Evolutionary conservation across 1,140 invertebrate genomes (phyloP), one percentile per base, ranked within the genome.

Genomic region (Xylocopa sonorina): DNA sequence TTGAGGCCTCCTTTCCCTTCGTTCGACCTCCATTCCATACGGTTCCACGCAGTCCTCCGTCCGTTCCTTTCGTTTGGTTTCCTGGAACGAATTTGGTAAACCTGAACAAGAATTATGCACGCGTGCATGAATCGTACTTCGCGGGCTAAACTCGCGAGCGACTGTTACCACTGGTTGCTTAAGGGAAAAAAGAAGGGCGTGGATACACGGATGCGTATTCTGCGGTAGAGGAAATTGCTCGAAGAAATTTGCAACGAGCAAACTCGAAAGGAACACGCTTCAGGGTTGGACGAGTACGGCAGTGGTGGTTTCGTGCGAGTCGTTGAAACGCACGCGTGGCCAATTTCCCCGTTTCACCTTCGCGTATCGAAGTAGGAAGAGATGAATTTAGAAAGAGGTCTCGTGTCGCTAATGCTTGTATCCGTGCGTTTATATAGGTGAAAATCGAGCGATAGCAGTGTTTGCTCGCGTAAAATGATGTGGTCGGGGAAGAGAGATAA

Each of bases 1-100:
- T 18, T 5, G 7, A 1, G 24, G 14, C 34, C 46, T 51, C 34
- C 46, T 38, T 63, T 18, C 46, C 32, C 32, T 29, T 53, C 62
- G 18, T 34, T 16, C 62, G 38, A 34, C 27, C 62, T 38, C 6
- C 64, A 16, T 58, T 68, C 68, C 38, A 66, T 66, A 68, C 43
- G 7, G 6, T 41, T 64, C n/a, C 2, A 34, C 18, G 21, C 38
- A 34, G n/a, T n/a, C 24, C 16, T 41, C 34, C 2, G 38, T 38
- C 27, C 50, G 46, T 55, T 66, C 24, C 29, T 63, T 38, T 63
- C 12, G 16, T 34, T 53, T 27, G 18, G 50, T n/a, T 76, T 58
- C 27, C 41, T 12, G 43, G 18, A 51, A 74, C 18, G 58, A 51
- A 46, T 48, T 68, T 58, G 5, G 2, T 29, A 38, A 48, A 68